Conservation (phyloP, 2,113 vertebrate species). For the Acinonyx jubatus region DNA sequence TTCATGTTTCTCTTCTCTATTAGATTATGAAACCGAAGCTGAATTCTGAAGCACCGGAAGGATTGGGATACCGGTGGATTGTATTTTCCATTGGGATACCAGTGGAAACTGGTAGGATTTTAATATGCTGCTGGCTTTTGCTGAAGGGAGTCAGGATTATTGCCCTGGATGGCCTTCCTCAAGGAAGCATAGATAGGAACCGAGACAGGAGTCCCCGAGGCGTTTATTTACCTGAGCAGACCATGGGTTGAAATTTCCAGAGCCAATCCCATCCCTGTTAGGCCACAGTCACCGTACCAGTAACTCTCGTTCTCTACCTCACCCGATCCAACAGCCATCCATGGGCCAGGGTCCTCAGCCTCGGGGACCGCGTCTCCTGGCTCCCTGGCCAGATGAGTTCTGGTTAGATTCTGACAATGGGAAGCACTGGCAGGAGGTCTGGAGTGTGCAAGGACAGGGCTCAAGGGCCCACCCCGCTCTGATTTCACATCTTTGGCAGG, state of each 20-base stretch:
- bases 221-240: background rate
- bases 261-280: background rate
- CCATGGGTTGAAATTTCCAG: background rate
- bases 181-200: background rate
- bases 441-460: background rate
- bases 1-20: background rate
- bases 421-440: background rate
- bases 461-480: background rate
- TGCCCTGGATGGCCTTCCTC: background rate
- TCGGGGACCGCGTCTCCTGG: background rate
- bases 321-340: background rate
- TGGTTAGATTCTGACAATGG: background rate
- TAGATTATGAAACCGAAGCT: background rate
- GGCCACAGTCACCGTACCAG: background rate
- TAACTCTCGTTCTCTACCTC: background rate
- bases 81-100: background rate
- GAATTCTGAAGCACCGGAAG: background rate
- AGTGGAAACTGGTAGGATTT: background rate
- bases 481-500: background rate
- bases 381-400: background rate
- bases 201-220: background rate
- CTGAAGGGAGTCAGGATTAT: background rate
- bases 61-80: background rate
- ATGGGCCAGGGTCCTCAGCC: background rate
- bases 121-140: background rate